phyloP scores from a whole-genome alignment of 1,140 invertebrate genomes.

The Chrysomallon squamiferum region DNA sequence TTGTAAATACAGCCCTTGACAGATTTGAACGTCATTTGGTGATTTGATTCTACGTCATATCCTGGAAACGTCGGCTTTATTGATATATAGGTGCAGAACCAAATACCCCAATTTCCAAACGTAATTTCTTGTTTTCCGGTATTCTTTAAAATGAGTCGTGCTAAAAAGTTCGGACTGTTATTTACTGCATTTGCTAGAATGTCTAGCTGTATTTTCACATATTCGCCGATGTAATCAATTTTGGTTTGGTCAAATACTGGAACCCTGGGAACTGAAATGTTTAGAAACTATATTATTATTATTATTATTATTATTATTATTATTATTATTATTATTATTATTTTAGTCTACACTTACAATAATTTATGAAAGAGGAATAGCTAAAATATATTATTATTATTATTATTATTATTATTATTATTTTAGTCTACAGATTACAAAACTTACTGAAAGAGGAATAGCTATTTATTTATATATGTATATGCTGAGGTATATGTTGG shows the following conservation, averaged over 20 bases:
- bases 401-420: no score
- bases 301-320: no score
- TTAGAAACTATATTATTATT: background rate
- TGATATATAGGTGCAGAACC: constrained; percentile 23
- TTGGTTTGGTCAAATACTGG: constrained; percentile 23
- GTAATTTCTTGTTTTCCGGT: constrained; percentile 18
- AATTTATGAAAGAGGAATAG: no score
- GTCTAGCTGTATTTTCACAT: constrained; percentile 28
- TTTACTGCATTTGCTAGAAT: constrained; percentile 37
- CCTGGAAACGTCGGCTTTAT: constrained; percentile 26
- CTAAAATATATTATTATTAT: no score
- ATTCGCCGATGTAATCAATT: constrained; percentile 37
- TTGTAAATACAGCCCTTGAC: constrained; percentile 46
- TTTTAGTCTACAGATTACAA: no score
- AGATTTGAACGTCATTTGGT: constrained; percentile 31
- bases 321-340: no score
- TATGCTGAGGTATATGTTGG: no score
- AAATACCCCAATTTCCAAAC: constrained; percentile 39
- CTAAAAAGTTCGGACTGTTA: constrained; percentile 13
- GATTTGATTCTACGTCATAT: constrained; percentile 10
- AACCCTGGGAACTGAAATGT: constrained; percentile 3
- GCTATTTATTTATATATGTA: no score
- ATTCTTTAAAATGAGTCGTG: constrained; percentile 32
- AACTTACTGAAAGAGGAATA: no score
- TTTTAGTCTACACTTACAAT: no score